phyloP scores from a whole-genome alignment of 2,888 invertebrate species.

The Noctua janthe region DNA sequence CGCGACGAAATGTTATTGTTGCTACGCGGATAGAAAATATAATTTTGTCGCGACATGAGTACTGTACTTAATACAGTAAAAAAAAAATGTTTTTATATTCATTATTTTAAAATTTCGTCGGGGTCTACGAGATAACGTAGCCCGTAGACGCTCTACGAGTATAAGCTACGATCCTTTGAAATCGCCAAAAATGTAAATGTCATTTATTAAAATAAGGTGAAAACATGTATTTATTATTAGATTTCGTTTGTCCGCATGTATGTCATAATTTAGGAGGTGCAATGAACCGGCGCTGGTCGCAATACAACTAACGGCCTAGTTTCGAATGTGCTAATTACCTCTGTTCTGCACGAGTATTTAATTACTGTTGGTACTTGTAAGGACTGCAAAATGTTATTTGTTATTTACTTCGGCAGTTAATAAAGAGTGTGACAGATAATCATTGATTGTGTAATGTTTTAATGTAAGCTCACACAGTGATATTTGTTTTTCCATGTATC shows the following conservation, averaged over 20 bases:
- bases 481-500: background rate
- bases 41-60: background rate
- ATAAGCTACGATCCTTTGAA: background rate
- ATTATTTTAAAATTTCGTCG: background rate
- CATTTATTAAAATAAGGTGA: background rate
- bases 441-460: background rate
- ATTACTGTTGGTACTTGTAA: conserved; percentile 35
- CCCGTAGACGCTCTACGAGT: background rate
- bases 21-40: background rate
- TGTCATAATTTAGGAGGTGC: conserved; percentile 73
- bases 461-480: background rate
- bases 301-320: conserved; percentile 71
- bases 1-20: background rate
- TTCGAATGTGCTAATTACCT: conserved; percentile 74
- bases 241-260: conserved; percentile 43
- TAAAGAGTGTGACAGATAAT: background rate
- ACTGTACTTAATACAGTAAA: background rate
- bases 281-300: conserved; percentile 67
- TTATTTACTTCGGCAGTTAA: background rate
- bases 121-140: background rate
- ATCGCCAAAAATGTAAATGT: background rate
- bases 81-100: background rate
- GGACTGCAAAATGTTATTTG: background rate
- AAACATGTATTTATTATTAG: conserved; percentile 49
- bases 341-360: conserved; percentile 62